These are phyloP conservation scores for Byasa hedistus DNA, from an alignment of 2,888 invertebrate species.

Conservation along the genomic window DNA sequence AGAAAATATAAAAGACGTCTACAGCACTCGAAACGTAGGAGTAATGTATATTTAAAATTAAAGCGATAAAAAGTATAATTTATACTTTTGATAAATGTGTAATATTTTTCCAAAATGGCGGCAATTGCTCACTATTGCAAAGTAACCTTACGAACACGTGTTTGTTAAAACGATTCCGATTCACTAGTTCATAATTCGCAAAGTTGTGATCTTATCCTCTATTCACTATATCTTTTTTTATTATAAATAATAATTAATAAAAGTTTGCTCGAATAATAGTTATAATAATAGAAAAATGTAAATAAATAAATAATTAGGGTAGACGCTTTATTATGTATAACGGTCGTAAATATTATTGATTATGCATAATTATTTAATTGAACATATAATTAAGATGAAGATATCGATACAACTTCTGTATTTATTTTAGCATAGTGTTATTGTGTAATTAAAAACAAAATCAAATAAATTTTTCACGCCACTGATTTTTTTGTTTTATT, in stretches of 20 bases:
- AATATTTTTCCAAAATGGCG: slow-evolving; percentile 9
- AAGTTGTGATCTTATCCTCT: slow-evolving; percentile 27
- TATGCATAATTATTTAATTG: slow-evolving; percentile 70
- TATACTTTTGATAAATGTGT: too few species aligned
- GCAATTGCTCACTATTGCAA: slow-evolving; percentile 17
- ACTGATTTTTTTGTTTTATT: slow-evolving; percentile 48
- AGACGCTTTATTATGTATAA: slow-evolving; percentile 53
- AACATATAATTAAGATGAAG: slow-evolving; percentile 67
- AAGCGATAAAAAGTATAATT: too few species aligned
- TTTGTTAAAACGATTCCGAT: slow-evolving; percentile 16
- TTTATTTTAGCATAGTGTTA: slow-evolving; percentile 77
- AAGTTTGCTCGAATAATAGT: slow-evolving; percentile 44
- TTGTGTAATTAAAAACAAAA: slow-evolving; percentile 75
- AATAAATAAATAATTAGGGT: slow-evolving; percentile 69
- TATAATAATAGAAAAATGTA: slow-evolving; percentile 62
- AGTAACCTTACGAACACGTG: slow-evolving; percentile 17
- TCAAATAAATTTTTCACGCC: slow-evolving; percentile 79
- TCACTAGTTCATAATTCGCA: slow-evolving; percentile 23
- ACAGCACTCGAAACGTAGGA: too few species aligned
- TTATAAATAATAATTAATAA: slow-evolving; percentile 20
- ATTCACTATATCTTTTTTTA: slow-evolving; percentile 23
- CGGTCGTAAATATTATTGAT: slow-evolving; percentile 53
- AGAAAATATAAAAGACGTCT: too few species aligned
- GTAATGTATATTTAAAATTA: too few species aligned
- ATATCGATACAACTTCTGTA: slow-evolving; percentile 74